Conservation (phyloP, 1,140 invertebrate species). For the Leguminivora glycinivorella region DNA sequence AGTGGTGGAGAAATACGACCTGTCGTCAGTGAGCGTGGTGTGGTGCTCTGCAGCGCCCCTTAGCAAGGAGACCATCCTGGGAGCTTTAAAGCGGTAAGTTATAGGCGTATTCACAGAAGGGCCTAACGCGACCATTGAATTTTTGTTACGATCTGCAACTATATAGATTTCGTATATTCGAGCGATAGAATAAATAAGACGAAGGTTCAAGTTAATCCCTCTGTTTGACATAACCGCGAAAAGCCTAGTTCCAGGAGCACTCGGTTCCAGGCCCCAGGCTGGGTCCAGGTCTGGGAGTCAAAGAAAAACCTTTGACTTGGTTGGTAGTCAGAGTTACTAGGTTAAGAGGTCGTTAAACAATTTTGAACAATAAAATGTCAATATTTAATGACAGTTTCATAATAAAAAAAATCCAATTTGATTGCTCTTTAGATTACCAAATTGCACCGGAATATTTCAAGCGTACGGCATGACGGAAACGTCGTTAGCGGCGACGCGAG, state of each 20-base stretch:
- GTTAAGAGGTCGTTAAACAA: no score
- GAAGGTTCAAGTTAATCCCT: background rate
- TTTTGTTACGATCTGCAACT: background rate
- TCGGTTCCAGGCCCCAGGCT: no score
- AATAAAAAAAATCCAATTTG: no score
- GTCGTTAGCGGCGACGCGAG: constrained; percentile 43
- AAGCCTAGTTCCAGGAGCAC: no score
- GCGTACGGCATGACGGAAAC: constrained; percentile 68
- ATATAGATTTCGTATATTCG: no score
- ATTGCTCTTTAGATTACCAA: constrained; percentile 47
- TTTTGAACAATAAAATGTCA: no score
- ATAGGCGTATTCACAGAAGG: background rate
- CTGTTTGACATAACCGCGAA: background rate
- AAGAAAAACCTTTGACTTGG: no score
- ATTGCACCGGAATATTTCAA: constrained; percentile 51
- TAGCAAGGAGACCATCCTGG: constrained; percentile 45
- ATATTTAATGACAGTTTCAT: no score
- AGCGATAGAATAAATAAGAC: no score
- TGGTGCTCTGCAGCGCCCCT: constrained; percentile 60
- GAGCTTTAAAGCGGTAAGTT: constrained; percentile 47
- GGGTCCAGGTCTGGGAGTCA: no score
- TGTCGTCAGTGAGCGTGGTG: constrained; percentile 50
- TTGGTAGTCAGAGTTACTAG: no score
- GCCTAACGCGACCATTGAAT: background rate
- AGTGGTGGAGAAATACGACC: constrained; percentile 50